Conservation (phyloP, 1,140 invertebrate species). For the Zeugodacus cucurbitae region DNA sequence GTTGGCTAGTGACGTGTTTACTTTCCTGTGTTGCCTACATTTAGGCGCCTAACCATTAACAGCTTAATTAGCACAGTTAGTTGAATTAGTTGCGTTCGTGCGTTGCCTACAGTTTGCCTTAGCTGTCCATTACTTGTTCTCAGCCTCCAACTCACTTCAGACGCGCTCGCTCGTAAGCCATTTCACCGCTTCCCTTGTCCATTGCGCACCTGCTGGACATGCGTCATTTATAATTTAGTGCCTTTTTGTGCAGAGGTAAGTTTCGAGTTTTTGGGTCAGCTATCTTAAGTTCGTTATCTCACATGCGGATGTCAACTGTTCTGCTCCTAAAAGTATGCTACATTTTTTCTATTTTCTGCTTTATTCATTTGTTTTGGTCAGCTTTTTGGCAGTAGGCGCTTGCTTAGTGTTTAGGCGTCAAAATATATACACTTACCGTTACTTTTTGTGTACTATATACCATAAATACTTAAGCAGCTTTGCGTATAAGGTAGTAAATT, state of each 20-base stretch:
- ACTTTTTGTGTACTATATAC: neutral
- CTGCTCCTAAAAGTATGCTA: neutral
- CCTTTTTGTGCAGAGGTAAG: neutral
- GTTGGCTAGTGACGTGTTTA: neutral
- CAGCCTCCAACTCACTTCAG: neutral
- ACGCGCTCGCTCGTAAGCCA: neutral
- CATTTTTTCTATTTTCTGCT: neutral
- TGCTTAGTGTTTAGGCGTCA: too few species aligned
- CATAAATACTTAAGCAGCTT: constrained; percentile 37
- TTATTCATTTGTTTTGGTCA: neutral
- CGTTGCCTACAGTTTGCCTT: neutral
- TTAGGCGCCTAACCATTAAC: constrained; percentile 29
- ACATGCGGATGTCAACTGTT: neutral
- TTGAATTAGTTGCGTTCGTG: constrained; percentile 37
- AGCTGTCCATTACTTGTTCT: neutral
- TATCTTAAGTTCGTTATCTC: neutral
- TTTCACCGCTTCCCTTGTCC: neutral
- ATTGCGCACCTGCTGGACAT: neutral
- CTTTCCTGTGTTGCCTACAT: neutral
- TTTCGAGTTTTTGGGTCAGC: neutral
- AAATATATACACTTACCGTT: neutral
- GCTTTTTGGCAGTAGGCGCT: neutral
- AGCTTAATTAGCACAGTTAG: constrained; percentile 41
- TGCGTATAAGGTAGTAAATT: neutral
- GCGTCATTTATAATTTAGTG: constrained; percentile 38